Base-by-base conservation (phyloP, 2,113 vertebrate species). In the Tyto alba region DNA sequence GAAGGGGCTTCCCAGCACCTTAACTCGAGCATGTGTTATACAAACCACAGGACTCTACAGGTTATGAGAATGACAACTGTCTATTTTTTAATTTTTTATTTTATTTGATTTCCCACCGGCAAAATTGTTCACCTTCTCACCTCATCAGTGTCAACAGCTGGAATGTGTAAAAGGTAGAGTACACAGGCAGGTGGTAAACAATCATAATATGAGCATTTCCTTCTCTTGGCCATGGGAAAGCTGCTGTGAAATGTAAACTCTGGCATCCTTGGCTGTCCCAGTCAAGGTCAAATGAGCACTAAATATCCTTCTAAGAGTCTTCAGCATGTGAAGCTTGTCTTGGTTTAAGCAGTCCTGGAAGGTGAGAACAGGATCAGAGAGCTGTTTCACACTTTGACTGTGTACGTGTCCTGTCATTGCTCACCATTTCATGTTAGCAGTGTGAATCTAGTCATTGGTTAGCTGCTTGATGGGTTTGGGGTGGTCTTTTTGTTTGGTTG, bases 231-330 rank as follows among this genome's bases (percentile, higher is more conserved):
- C 48, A 11, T 78, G 90, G 90, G 53, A 94, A 93, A 95, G 63
- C 88, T 89, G 41, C 93, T 90, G 69, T 75, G 77, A 96, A 96
- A 91, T 27, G 52, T 69, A 88, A 91, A 91, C 75, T 96, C 76
- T 93, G 90, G 85, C 87, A 96, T 69, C 88, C 87, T 96, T 95
- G 92, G 92, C 57, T 97, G 60, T 85, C 81, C 43, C 38, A 57
- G 56, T 76, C 90, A 95, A 97, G 97, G 96, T 97, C 96, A 97
- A 56, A 73, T 62, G 20, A 71, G 32, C 80, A 85, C 79, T 90
- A 95, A 95, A 63, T 85, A 40, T 27, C 71, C 60, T 68, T 63
- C 43, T 82, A 68, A 74, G 48, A 62, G n/a, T 78, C 45, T 84
- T 83, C 73, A 73, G 83, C 55, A 3, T 1, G 0, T 23, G 43